These are phyloP conservation scores for Dilophus febrilis DNA, from an alignment of 2,888 invertebrate genomes.

Conservation along the genomic window DNA sequence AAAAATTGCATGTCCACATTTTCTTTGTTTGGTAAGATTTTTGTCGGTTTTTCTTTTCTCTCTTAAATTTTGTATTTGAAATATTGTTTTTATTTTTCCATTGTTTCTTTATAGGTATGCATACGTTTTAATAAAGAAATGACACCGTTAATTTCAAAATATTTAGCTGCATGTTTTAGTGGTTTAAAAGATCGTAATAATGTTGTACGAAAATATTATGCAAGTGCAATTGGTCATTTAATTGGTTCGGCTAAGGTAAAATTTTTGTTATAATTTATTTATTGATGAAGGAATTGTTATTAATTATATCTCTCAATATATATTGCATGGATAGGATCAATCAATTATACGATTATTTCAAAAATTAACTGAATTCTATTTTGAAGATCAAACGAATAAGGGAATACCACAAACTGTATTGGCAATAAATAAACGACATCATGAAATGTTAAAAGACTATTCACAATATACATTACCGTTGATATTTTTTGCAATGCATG, in stretches of 20 bases:
- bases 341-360: conserved; percentile 40
- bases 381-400: conserved; percentile 56
- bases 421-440: conserved; percentile 65
- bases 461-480: conserved; percentile 59
- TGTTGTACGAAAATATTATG: conserved; percentile 68
- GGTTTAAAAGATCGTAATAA: conserved; percentile 72
- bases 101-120: conserved; percentile 18
- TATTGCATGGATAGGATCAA: conserved; percentile 24
- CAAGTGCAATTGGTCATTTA: conserved; percentile 69
- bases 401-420: conserved; percentile 61
- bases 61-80: not conserved
- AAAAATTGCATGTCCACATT: conserved; percentile 65
- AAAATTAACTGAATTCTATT: conserved; percentile 38
- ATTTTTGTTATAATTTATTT: not conserved
- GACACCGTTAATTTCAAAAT: conserved; percentile 39
- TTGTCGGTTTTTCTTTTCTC: not conserved
- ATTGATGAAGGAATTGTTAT: not conserved
- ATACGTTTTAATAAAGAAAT: conserved; percentile 35
- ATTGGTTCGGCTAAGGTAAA: conserved; percentile 61
- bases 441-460: conserved; percentile 64
- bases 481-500: conserved; percentile 83
- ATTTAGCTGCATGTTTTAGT: conserved; percentile 38
- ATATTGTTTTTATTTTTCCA: not conserved
- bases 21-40: conserved; percentile 48
- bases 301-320: not conserved